Conservation (phyloP, 2,797 vertebrate species). For the Alauda arvensis region DNA sequence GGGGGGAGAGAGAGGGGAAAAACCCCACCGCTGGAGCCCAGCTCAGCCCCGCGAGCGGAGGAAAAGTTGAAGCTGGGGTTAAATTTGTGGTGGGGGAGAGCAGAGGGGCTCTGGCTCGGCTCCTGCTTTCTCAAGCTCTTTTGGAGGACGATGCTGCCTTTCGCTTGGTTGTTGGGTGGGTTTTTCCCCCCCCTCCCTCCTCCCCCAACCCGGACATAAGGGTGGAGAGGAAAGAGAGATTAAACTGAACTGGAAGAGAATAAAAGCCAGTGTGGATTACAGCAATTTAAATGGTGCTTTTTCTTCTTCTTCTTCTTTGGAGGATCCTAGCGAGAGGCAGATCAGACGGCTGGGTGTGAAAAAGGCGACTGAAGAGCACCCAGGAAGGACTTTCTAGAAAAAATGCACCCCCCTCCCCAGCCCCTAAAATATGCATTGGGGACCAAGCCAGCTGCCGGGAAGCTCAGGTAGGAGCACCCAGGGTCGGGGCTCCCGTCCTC, state of each 20-base stretch:
- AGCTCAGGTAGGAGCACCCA: not conserved
- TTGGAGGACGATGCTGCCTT: constrained; percentile 37
- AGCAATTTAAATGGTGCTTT: not conserved
- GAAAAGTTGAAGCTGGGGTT: constrained; percentile 59
- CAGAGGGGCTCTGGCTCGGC: constrained; percentile 15
- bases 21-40: constrained; percentile 19
- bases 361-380: constrained; percentile 18
- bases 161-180: not conserved
- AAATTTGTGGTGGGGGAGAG: constrained; percentile 26
- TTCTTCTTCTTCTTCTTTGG: not conserved
- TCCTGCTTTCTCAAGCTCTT: constrained; percentile 56
- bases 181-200: not conserved
- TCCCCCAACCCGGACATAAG: constrained; percentile 40
- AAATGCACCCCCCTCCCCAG: not conserved
- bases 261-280: constrained; percentile 12
- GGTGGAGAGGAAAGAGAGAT: constrained; percentile 34
- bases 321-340: constrained; percentile 4
- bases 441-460: constrained; percentile 3
- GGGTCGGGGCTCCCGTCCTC: not conserved
- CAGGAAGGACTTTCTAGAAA: constrained; percentile 57
- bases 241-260: constrained; percentile 23
- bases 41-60: not conserved
- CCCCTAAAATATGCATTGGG: not conserved
- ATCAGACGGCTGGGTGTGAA: constrained; percentile 15
- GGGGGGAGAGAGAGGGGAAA: not conserved